These are phyloP conservation scores for Gastrophysa polygoni DNA, from an alignment of 2,888 invertebrate genomes.

Conservation along the genomic window DNA sequence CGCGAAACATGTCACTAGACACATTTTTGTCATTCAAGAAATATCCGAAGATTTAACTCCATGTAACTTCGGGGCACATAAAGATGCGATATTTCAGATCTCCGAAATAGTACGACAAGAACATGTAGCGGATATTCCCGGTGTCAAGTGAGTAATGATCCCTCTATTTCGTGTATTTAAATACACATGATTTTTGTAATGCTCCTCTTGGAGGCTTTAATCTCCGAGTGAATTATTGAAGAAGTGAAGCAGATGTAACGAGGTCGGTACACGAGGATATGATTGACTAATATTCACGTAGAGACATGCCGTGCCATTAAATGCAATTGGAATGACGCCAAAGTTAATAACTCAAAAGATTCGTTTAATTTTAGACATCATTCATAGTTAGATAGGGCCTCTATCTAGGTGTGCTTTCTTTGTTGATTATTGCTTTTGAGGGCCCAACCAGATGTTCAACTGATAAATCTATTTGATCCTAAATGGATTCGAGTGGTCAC, in stretches of 20 bases:
- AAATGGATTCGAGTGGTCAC: conserved; percentile 4
- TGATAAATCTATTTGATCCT: conserved; percentile 11
- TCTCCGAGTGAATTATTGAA: conserved; percentile 15
- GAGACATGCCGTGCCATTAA: conserved; percentile 18
- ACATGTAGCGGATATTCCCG: background rate
- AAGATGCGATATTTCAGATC: background rate
- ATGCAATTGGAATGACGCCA: conserved; percentile 25
- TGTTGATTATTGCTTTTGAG: conserved; percentile 5
- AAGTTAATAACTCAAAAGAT: conserved; percentile 27
- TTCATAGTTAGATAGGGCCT: conserved; percentile 9
- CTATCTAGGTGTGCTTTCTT: conserved; percentile 5
- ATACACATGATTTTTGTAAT: conserved; percentile 14
- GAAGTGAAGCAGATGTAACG: conserved; percentile 15
- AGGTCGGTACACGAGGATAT: conserved; percentile 14
- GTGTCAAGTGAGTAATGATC: conserved; percentile 8
- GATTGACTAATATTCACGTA: conserved; percentile 16
- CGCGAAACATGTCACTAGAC: background rate
- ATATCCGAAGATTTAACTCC: background rate
- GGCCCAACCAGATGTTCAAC: conserved; percentile 6
- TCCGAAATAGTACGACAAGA: background rate
- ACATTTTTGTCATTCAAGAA: background rate
- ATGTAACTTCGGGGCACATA: background rate
- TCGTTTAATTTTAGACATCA: conserved; percentile 15
- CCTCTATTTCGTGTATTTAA: conserved; percentile 15
- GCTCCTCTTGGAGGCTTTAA: conserved; percentile 14